These are phyloP conservation scores for Scaptomyza caliginosa DNA, from an alignment of 2,888 invertebrate species.

Conservation along the genomic window DNA sequence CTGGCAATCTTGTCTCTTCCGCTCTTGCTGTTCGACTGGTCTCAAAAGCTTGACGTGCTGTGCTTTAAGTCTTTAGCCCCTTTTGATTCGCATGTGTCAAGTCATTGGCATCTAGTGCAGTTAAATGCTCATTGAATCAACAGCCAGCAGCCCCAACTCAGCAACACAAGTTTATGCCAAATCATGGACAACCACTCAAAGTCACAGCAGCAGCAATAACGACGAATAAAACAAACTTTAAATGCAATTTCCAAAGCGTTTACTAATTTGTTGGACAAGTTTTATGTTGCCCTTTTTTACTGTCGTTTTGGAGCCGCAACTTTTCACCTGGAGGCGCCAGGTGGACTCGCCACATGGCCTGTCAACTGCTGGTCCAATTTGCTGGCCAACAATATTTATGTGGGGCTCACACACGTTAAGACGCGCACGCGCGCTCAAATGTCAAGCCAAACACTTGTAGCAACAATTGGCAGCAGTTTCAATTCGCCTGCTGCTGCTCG, in stretches of 20 bases:
- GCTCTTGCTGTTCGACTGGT: conserved; percentile 32
- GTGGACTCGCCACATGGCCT: conserved; percentile 33
- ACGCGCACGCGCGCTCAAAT: conserved; percentile 67
- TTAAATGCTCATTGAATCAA: conserved; percentile 69
- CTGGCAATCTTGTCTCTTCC: conserved; percentile 13
- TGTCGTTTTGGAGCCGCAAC: conserved; percentile 25
- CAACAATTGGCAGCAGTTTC: conserved; percentile 74
- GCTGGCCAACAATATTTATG: conserved; percentile 35
- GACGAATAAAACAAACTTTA: conserved; percentile 20
- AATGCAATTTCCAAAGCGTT: conserved; percentile 62
- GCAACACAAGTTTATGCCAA: conserved; percentile 66
- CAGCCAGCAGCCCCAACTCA: conserved; percentile 45
- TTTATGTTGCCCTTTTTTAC: conserved; percentile 29
- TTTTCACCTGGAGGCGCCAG: conserved; percentile 65
- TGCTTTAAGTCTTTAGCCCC: conserved; percentile 52
- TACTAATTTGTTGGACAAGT: conserved; percentile 67
- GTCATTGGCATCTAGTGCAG: conserved; percentile 80
- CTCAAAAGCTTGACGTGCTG: conserved; percentile 52
- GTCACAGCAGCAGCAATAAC: conserved; percentile 34
- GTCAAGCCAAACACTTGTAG: conserved; percentile 74
- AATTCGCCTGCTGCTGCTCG: conserved; percentile 43
- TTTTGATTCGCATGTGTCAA: conserved; percentile 79
- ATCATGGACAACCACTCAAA: conserved; percentile 64
- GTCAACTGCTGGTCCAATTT: conserved; percentile 54
- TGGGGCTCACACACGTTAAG: conserved; percentile 52